Evolutionary conservation across 37 sponge, comb jelly and placozoan genomes (phyloP).

Genomic region (Chondrosia reniformis): DNA sequence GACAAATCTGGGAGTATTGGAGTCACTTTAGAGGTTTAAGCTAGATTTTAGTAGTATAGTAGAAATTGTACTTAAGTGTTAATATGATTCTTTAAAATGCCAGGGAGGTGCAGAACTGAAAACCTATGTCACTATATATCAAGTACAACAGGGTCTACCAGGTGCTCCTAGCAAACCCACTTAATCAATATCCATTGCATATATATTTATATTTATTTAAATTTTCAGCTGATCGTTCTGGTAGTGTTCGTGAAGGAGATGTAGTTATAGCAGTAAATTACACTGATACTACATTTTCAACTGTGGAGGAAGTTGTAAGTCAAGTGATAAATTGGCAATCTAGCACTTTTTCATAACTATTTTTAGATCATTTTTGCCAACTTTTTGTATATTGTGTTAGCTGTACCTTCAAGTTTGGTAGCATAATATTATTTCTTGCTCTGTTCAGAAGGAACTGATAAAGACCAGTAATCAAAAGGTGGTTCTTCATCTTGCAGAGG

Average conservation of each 20-base stretch:
- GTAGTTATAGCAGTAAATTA: not conserved
- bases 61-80: not conserved
- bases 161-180: not conserved
- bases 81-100: not conserved
- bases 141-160: not conserved
- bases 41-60: not conserved
- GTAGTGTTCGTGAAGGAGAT: conserved; percentile 3
- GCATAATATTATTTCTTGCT: no score
- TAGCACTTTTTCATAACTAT: no score
- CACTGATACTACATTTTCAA: not conserved
- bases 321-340: no score
- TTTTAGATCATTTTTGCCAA: no score
- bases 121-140: not conserved
- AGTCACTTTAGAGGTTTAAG: not conserved
- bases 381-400: no score
- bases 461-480: no score
- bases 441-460: no score
- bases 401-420: no score
- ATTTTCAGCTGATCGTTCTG: not conserved
- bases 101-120: conserved; percentile 6
- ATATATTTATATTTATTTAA: not conserved
- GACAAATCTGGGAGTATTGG: not conserved
- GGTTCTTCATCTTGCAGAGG: no score
- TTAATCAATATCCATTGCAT: no score
- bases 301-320: conserved; percentile 22